Base-by-base conservation (phyloP, 2,888 invertebrate species). In the Podotricha telesiphe region DNA sequence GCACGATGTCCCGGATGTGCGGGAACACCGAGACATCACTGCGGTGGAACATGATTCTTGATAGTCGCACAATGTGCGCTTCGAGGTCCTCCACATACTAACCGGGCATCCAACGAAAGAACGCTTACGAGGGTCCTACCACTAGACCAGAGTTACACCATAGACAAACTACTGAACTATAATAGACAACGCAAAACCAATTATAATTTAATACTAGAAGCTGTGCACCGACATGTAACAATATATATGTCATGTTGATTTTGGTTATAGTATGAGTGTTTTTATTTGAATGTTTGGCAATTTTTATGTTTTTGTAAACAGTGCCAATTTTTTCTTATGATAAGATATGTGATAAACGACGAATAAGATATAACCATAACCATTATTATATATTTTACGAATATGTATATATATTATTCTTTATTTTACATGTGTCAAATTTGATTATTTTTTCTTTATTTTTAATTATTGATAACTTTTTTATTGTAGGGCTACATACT, bases 401-500 rank as follows among this genome's bases (percentile, higher is more conserved):
- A 17, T 17, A 55, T 55, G 55, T 55, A 55, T 5, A 17, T 37
- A 28, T n/a, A 2, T 22, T n/a, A 15, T 8, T 22, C 28, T 51
- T 51, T 50, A 13, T 22, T 51, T 51, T 15, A 51, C 2, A 22
- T 1, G 5, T 22, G 15, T 20, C 28, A 1, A 10, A n/a, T 53
- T n/a, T 34, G 28, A 10, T 37, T 17, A 37, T 37, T 11, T 7
- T 55, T 17, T 5, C 17, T 34, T 34, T 10, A 53, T 53, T n/a
- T 28, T 65, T 64, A 66, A 59, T 22, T 28, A 51, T 47, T 55
- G 48, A 64, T 42, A 37, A 13, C 22, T 19, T 17, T 20, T 2
- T 37, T 58, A 20, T 55, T 94, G 59, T 86, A 98, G 98, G 98
- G 96, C 98, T 2, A 98, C 98, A 78, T 98, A 97, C 85, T 99